phyloP scores from a whole-genome alignment of 1,140 invertebrate genomes.

The Apis laboriosa region DNA sequence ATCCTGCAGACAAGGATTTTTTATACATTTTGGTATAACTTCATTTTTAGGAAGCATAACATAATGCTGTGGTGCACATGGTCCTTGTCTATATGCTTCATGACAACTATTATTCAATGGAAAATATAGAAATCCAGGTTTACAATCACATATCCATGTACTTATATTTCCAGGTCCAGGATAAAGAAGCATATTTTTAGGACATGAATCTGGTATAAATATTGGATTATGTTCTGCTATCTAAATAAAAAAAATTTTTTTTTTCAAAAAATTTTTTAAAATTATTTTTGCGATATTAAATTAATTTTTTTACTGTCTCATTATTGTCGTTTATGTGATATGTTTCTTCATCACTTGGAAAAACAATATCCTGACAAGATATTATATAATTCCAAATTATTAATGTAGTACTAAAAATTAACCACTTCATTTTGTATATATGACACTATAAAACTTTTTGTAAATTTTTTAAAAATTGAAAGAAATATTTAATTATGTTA shows the following conservation, averaged over 20 bases:
- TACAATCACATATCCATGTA: conserved; percentile 87
- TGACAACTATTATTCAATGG: conserved; percentile 83
- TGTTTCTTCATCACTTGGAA: conserved; percentile 60
- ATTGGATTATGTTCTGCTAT: conserved; percentile 77
- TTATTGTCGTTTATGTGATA: conserved; percentile 58
- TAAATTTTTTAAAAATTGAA: neutral
- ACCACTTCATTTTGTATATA: conserved; percentile 56
- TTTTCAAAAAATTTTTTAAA: no score
- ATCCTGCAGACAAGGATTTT: conserved; percentile 82
- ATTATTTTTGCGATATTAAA: neutral
- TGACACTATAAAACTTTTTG: neutral
- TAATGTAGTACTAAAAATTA: conserved; percentile 34
- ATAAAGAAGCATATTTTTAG: conserved; percentile 84
- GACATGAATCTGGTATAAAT: conserved; percentile 82
- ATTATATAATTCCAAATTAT: conserved; percentile 40
- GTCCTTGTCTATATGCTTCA: conserved; percentile 84
- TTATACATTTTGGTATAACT: conserved; percentile 82
- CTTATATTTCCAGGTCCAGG: conserved; percentile 82
- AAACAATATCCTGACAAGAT: conserved; percentile 65
- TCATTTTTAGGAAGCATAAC: conserved; percentile 81
- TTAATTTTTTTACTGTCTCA: conserved; percentile 47
- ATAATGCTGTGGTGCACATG: conserved; percentile 82
- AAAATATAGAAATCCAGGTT: conserved; percentile 83
- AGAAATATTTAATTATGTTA: neutral
- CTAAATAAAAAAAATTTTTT: conserved; percentile 33